Percentiles rank a stretch among this genome's conserved stretches.
phyloP scores from a whole-genome alignment of 1,140 invertebrate genomes.

The Bicyclus anynana region DNA sequence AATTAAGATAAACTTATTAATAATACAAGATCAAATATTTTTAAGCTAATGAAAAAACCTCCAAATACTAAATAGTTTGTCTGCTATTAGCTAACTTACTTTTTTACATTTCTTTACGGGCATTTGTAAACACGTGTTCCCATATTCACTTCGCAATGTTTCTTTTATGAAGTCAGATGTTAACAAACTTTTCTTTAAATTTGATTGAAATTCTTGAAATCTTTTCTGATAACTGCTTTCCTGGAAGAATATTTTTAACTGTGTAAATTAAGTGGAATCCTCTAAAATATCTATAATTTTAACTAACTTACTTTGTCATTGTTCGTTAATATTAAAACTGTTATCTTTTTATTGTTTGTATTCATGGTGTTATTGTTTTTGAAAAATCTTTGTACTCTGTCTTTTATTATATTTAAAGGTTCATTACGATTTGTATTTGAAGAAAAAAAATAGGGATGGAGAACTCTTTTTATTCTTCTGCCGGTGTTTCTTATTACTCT shows the following conservation, averaged over 20 bases:
- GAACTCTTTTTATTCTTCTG: conserved; percentile 25
- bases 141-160: conserved; percentile 35
- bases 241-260: too few relatives aligned
- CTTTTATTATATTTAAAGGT: conserved; percentile 28
- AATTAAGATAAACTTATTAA: too few relatives aligned
- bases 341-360: conserved; percentile 1
- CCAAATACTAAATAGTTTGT: not conserved
- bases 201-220: not conserved
- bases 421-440: conserved; percentile 26
- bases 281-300: not conserved
- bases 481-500: not conserved
- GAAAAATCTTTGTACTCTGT: not conserved
- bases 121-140: conserved; percentile 37
- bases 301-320: conserved; percentile 1
- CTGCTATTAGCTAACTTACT: conserved; percentile 24
- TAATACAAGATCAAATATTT: too few relatives aligned
- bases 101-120: conserved; percentile 43
- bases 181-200: not conserved
- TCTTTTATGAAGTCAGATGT: not conserved
- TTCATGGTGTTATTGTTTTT: not conserved
- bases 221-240: too few relatives aligned
- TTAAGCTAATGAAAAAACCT: not conserved
- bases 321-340: conserved; percentile 6
- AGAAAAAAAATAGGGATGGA: conserved; percentile 33
- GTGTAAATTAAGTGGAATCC: not conserved